phyloP scores from a whole-genome alignment of 2,113 vertebrate species.

The Coptodon bakossiorum region DNA sequence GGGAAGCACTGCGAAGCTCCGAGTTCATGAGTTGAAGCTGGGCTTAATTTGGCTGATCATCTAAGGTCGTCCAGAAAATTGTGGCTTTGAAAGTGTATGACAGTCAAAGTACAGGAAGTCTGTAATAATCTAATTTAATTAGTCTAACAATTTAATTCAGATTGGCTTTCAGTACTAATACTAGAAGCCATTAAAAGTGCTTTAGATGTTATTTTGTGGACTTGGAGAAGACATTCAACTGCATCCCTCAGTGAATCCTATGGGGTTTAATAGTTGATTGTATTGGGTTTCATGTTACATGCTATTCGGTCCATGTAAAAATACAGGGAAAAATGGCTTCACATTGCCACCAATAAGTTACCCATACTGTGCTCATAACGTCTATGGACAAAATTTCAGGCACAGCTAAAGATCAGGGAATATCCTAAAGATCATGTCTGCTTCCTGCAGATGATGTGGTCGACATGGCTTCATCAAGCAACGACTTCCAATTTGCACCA shows the following conservation, averaged over 20 bases:
- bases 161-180: neutral
- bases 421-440: neutral
- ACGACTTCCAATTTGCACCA: neutral
- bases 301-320: neutral
- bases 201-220: neutral
- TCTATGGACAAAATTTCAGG: neutral
- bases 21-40: neutral
- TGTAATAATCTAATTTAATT: neutral
- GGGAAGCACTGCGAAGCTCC: neutral
- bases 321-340: neutral
- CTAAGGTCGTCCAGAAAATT: neutral
- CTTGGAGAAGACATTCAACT: neutral
- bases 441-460: neutral
- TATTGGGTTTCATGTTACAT: neutral
- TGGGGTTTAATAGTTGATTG: neutral
- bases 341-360: neutral
- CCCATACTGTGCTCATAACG: neutral
- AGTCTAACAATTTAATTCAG: neutral
- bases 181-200: neutral
- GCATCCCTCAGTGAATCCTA: neutral
- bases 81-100: neutral
- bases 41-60: neutral
- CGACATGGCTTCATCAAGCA: neutral
- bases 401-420: neutral
- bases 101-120: neutral